Evolutionary conservation across 2,113 vertebrate genomes (phyloP), one percentile per base, ranked within the genome.

Genomic region (Upupa epops): DNA sequence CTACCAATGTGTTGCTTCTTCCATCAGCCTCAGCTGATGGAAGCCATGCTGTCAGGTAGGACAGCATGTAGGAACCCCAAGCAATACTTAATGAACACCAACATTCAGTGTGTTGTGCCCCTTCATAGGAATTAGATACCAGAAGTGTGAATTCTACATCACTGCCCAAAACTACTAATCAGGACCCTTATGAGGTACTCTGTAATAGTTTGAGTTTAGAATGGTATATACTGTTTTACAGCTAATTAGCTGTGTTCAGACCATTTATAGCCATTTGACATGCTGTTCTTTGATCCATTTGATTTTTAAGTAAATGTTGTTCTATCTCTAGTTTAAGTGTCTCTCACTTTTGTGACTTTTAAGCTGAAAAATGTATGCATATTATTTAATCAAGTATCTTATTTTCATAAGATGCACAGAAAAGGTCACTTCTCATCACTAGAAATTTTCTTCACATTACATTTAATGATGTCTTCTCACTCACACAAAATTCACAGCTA

Each of bases 281-380:
- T 60, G 6, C 10, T 19, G 2, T 65, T 69, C 25, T 72, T 80
- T 87, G 31, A 61, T 40, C n/a, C n/a, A n/a, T n/a, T n/a, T n/a
- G n/a, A n/a, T n/a, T n/a, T n/a, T n/a, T n/a, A n/a, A n/a, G n/a
- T n/a, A n/a, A n/a, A n/a, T n/a, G n/a, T n/a, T n/a, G n/a, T n/a
- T n/a, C n/a, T 70, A 69, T 70, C 10, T 48, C 32, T 34, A 34
- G 1, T 73, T 86, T 51, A 65, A 64, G 5, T 37, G 4, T 86
- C 16, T 25, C 64, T 17, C 24, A n/a, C 10, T 64, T 92, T n/a
- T 88, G 24, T 56, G 52, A 19, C 16, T 91, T 76, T 4, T 10
- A 14, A 2, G 14, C 60, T 66, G 6, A 55, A 64, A 28, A 37
- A 2, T 0, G 0, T 3, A 2, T 22, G 18, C 45, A 8, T 32